A percentile compares a stretch with the other conserved stretches of the same genome.
Conservation (phyloP, 1,140 invertebrate genomes). For the Schlechtendalia chinensis region DNA sequence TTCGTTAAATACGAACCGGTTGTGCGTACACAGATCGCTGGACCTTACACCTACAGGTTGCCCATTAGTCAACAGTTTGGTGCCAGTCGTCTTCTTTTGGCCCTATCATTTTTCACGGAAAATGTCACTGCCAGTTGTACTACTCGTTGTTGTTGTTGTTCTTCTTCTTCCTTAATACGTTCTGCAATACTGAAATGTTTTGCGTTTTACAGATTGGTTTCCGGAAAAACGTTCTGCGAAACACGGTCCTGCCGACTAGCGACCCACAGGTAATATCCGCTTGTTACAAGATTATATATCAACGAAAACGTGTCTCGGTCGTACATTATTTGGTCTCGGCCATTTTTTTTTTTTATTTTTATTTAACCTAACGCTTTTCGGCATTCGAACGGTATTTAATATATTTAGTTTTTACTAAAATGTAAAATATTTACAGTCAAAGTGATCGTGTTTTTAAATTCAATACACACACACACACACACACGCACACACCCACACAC, state of each 20-base stretch:
- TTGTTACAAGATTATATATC: not conserved
- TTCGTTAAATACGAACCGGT: constrained; percentile 49
- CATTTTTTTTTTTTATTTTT: not conserved
- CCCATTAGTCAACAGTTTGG: constrained; percentile 49
- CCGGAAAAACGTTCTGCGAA: not conserved
- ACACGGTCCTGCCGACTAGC: not conserved
- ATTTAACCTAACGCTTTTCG: no score
- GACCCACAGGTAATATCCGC: constrained; percentile 8
- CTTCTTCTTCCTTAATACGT: no score
- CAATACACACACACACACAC: no score
- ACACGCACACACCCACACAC: no score
- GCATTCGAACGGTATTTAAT: no score
- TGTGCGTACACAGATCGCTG: constrained; percentile 47
- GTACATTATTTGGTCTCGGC: not conserved
- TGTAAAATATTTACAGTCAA: not conserved
- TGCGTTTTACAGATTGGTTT: not conserved
- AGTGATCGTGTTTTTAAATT: not conserved
- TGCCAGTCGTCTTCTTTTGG: constrained; percentile 41
- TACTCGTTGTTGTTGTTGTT: not conserved
- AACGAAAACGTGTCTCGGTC: not conserved
- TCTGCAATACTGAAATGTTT: not conserved
- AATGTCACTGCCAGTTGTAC: not conserved
- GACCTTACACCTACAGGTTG: constrained; percentile 49
- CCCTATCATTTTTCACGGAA: constrained; percentile 9
- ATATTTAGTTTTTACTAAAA: not conserved